Evolutionary conservation across 2,888 invertebrate genomes (phyloP), one percentile per base, ranked within the genome.

Genomic region (Brachylomia viminalis): DNA sequence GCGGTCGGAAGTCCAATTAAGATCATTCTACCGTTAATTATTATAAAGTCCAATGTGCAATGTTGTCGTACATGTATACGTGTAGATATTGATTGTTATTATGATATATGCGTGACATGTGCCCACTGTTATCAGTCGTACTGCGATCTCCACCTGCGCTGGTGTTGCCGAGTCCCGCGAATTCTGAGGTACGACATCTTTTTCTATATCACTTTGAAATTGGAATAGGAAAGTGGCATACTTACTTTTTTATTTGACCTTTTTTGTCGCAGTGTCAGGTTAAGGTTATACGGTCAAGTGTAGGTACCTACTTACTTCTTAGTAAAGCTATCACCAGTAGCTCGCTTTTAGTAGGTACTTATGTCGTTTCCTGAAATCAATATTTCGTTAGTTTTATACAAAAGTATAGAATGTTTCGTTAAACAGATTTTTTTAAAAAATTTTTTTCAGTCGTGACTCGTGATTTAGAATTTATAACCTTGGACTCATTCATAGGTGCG

Each of bases 71-170:
- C 69, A 72, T 58, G n/a, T 74, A 49, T 65, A 76, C 27, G 42
- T 59, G 33, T 79, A 81, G 64, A 66, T 82, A 78, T 80, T 77
- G 84, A 80, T 86, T 77, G 79, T 84, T 85, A 75, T 86, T 82
- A 79, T 83, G 82, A 79, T 85, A 80, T 76, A 83, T 79, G 72
- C 52, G 64, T 85, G 79, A 83, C 80, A 79, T 77, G 77, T 71
- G 70, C 68, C 72, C 54, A 72, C 68, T 79, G 82, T 88, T 90
- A 90, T 91, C 91, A 91, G 90, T 90, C 76, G 86, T 75, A 76
- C 69, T 82, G 75, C 80, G 75, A 84, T 88, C 88, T 87, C 78
- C 87, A 89, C 86, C 86, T 87, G 89, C 56, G 79, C 72, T 86
- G 87, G 79, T 82, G 79, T 78, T 82, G 80, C 71, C 47, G 75